Evolutionary conservation across 2,113 vertebrate species (phyloP).

Genomic region (Cebus imitator): DNA sequence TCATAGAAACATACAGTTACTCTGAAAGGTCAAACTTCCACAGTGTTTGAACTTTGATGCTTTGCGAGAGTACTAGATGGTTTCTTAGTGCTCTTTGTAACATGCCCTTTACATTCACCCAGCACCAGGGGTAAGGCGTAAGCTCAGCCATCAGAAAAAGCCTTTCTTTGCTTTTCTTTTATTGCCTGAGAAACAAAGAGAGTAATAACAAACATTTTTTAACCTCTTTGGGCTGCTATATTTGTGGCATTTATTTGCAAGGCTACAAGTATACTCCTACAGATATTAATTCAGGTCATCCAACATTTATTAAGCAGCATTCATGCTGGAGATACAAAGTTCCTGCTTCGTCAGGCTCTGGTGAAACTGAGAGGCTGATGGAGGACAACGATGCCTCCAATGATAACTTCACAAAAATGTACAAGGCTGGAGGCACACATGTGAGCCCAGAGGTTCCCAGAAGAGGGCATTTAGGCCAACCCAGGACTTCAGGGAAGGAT

Average conservation of each 20-base stretch:
- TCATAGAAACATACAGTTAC: slow-evolving; percentile 36
- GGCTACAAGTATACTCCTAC: neutral
- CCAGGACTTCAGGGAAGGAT: neutral
- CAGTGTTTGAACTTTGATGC: slow-evolving; percentile 7
- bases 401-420: neutral
- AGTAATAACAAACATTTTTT: neutral
- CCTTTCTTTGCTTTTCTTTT: neutral
- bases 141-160: neutral
- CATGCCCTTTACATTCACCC: neutral
- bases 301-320: neutral
- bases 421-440: neutral
- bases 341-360: neutral
- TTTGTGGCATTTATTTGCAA: slow-evolving; percentile 15
- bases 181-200: neutral
- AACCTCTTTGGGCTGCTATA: neutral
- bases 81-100: slow-evolving; percentile 43
- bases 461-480: neutral
- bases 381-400: neutral
- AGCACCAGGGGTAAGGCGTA: neutral
- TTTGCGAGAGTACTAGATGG: neutral
- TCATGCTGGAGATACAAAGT: slow-evolving; percentile 8
- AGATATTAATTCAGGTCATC: neutral
- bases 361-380: neutral
- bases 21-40: slow-evolving; percentile 49
- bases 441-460: neutral